Percentiles rank a stretch among this genome's conserved stretches.
phyloP scores from a whole-genome alignment of 1,140 invertebrate genomes.

The Drosophila sturtevanti region DNA sequence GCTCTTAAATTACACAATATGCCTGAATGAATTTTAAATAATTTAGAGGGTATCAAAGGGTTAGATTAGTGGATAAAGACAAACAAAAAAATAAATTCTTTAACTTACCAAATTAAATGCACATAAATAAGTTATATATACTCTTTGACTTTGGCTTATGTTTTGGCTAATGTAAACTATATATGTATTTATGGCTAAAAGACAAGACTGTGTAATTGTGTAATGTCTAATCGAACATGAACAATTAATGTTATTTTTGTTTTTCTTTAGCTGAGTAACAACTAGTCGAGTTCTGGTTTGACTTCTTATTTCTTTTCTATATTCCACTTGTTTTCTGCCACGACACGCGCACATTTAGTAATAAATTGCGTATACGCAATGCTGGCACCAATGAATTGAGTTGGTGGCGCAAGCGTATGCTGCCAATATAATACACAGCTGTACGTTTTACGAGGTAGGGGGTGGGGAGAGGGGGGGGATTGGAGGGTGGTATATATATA shows the following conservation, averaged over 20 bases:
- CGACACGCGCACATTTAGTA: constrained; percentile 57
- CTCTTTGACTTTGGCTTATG: too few species aligned
- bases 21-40: constrained; percentile 60
- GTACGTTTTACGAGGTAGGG: neutral
- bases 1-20: constrained; percentile 66
- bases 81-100: too few species aligned
- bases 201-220: neutral
- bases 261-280: constrained; percentile 26
- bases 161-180: too few species aligned
- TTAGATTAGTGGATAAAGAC: neutral
- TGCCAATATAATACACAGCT: constrained; percentile 60
- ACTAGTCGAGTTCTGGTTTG: constrained; percentile 30
- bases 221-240: neutral
- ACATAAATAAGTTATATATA: too few species aligned
- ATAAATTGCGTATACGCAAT: constrained; percentile 79
- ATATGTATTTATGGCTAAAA: too few species aligned
- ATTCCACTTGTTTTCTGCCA: constrained; percentile 17
- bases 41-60: constrained; percentile 9
- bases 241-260: neutral
- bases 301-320: constrained; percentile 22
- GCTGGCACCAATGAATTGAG: constrained; percentile 57
- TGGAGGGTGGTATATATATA: constrained; percentile 15
- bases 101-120: too few species aligned
- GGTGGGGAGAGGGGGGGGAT: neutral
- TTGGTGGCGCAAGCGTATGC: constrained; percentile 74